Base-by-base conservation (phyloP, 2,797 vertebrate species). In the Myotis myotis region DNA sequence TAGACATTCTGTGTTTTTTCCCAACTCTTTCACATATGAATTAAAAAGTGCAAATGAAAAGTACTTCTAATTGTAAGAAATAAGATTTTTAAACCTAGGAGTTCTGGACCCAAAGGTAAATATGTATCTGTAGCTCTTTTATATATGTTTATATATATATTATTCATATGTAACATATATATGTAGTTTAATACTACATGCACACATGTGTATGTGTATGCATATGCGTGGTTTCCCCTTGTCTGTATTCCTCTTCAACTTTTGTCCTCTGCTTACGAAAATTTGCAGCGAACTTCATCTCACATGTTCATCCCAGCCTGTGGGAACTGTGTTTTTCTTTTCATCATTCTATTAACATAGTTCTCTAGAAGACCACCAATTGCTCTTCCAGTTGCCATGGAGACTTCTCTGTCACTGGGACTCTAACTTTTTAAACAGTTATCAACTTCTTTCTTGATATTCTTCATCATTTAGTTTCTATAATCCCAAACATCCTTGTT, bases 381-480 rank as follows among this genome's bases (percentile, higher is more conserved):
- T 38, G 47, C 38, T 8, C 15, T 80, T 15, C 6, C 36, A 17
- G 36, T 38, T 85, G 3, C 28, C 28, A 28, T 64, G 62, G 22
- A 68, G 71, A 91, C 30, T 57, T 72, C 44, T 60, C 13, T 51
- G 38, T 64, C 19, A 17, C 6, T 89, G n/a, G 70, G 79, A 15
- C 2, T 76, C 19, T 15, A 72, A 66, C 38, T 81, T 86, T 55
- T 84, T 28, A 60, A n/a, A 49, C 16, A 60, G 16, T 28, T 8
- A 53, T 36, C 22, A 85, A 11, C 25, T 93, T 84, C 19, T 80
- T 87, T 13, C 62, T 79, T 79, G 72, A 30, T 33, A 53, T 28
- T 83, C 33, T 28, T 6, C 6, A 36, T 19, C 13, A 30, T 33
- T 89, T 88, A 25, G 16, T 64, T 75, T 60, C 33, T 70, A 15